phyloP scores from a whole-genome alignment of 1,140 invertebrate species.

The Diprion similis region DNA sequence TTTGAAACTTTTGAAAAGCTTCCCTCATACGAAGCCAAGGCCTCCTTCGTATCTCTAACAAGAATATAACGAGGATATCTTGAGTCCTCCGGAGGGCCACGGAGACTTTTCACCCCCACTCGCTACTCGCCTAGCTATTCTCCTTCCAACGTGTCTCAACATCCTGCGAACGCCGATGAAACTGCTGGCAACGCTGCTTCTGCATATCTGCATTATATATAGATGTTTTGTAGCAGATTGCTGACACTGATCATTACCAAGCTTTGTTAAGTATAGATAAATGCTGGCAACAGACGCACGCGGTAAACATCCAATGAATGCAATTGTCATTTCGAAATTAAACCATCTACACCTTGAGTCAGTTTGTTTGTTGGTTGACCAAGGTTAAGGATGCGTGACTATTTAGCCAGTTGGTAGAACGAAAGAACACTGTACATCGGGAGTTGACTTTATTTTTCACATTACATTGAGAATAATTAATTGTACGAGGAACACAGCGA shows the following conservation, averaged over 20 bases:
- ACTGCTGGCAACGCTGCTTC: neutral
- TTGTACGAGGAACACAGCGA: too few relatives aligned
- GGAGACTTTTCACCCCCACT: neutral
- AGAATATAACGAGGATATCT: neutral
- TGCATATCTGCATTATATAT: neutral
- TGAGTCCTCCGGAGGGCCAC: neutral
- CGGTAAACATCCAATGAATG: neutral
- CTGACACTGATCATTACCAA: neutral
- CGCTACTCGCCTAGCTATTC: neutral
- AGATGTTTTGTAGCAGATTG: neutral
- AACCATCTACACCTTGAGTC: neutral
- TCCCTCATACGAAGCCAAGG: too few relatives aligned
- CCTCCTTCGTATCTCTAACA: neutral
- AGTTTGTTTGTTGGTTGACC: neutral
- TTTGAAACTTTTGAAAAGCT: too few relatives aligned
- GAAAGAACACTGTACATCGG: too few relatives aligned
- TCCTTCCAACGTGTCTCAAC: neutral
- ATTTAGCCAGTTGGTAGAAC: too few relatives aligned
- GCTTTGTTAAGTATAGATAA: neutral
- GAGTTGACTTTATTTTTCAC: too few relatives aligned
- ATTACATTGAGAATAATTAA: too few relatives aligned
- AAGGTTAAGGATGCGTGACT: neutral
- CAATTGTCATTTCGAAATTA: neutral
- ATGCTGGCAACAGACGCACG: neutral
- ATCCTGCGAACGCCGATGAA: neutral